Evolutionary conservation across 2,113 vertebrate genomes (phyloP).

Genomic region (Pteropus alecto): DNA sequence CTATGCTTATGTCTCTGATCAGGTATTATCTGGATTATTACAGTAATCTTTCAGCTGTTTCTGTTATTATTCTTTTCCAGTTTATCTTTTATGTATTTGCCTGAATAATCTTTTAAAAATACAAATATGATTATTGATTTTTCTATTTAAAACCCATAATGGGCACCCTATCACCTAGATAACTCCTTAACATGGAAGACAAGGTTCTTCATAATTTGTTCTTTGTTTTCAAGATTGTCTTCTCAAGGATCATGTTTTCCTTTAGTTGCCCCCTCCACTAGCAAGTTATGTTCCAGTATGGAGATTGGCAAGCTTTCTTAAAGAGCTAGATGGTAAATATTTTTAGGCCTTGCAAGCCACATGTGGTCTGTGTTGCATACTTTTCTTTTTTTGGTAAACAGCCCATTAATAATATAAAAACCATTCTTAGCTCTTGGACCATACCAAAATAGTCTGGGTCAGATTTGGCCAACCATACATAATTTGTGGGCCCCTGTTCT

Average conservation of each 20-base stretch:
- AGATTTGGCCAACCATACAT: neutral
- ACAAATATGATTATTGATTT: neutral
- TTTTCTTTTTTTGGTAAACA: neutral
- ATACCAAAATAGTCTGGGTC: neutral
- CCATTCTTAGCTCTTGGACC: neutral
- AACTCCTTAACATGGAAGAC: neutral
- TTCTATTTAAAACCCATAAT: neutral
- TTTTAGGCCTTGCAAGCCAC: neutral
- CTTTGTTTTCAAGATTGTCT: neutral
- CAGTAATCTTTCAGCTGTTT: neutral
- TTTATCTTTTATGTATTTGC: neutral
- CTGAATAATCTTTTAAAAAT: neutral
- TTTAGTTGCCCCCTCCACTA: neutral
- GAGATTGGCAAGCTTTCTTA: neutral
- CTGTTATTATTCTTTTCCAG: neutral
- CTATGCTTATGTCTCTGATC: neutral
- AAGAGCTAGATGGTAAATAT: neutral
- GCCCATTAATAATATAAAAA: slow-evolving; percentile 21
- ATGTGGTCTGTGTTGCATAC: neutral
- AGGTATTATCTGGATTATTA: neutral
- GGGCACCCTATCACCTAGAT: neutral
- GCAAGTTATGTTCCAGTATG: neutral
- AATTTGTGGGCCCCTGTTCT: neutral
- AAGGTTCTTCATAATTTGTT: neutral
- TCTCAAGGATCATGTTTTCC: neutral